A percentile compares a stretch with the other conserved stretches of the same genome.
These are phyloP conservation scores for Dipodomys ordii DNA, from an alignment of 2,113 vertebrate species.

Conservation along the genomic window DNA sequence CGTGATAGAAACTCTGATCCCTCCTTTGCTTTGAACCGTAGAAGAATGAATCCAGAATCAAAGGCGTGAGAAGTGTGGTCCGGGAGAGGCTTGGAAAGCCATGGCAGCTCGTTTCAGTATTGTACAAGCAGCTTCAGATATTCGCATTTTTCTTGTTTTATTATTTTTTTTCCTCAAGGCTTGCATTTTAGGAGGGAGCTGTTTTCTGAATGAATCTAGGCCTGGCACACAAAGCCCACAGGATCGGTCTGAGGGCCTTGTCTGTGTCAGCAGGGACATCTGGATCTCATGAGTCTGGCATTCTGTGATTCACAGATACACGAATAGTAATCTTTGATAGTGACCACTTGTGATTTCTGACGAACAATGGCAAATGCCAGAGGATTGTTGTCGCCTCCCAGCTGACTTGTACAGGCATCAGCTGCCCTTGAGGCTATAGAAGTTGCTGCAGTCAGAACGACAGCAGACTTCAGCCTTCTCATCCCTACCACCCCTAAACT, in stretches of 20 bases:
- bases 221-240: slow-evolving; percentile 87
- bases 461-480: not conserved
- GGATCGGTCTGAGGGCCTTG: slow-evolving; percentile 87
- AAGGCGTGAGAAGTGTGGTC: not conserved
- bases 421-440: not conserved
- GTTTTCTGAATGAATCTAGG: slow-evolving; percentile 90
- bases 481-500: too few species aligned
- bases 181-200: slow-evolving; percentile 87
- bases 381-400: not conserved
- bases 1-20: slow-evolving; percentile 81
- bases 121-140: slow-evolving; percentile 83
- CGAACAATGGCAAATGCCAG: slow-evolving; percentile 80
- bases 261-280: slow-evolving; percentile 91
- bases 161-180: slow-evolving; percentile 78
- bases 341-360: slow-evolving; percentile 85
- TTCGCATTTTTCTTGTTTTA: not conserved
- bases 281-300: slow-evolving; percentile 89
- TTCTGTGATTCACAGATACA: slow-evolving; percentile 89
- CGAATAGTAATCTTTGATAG: slow-evolving; percentile 89
- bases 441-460: not conserved
- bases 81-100: slow-evolving; percentile 70
- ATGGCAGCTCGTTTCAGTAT: slow-evolving; percentile 80
- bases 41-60: slow-evolving; percentile 72
- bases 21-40: slow-evolving; percentile 82
- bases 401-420: not conserved